Evolutionary conservation across 2,888 invertebrate species (phyloP).

Genomic region (Pomacea canaliculata): DNA sequence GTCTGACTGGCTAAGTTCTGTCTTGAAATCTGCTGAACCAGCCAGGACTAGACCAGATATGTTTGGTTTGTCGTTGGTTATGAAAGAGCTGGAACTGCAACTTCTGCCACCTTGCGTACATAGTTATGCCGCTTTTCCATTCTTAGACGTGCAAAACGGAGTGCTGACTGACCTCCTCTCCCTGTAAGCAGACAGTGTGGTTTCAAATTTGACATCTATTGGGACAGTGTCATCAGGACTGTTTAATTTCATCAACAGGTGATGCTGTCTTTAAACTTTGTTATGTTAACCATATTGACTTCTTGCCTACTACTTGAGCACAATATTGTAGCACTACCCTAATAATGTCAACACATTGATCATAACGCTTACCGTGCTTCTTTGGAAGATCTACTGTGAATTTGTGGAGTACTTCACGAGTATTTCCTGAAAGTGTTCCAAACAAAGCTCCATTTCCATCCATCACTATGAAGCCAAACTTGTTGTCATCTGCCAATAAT

Average conservation of each 20-base stretch:
- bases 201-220: too few species aligned
- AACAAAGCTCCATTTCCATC: conserved; percentile 99
- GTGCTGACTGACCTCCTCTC: conserved; percentile 98
- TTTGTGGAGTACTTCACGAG: conserved; percentile 92
- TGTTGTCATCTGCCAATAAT: conserved; percentile 97
- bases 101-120: conserved; percentile 97
- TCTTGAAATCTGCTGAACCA: conserved; percentile 99
- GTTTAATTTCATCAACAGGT: too few species aligned
- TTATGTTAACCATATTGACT: too few species aligned
- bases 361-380: conserved; percentile 84
- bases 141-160: conserved; percentile 98
- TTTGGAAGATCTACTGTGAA: conserved; percentile 99
- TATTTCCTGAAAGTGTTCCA: conserved; percentile 96
- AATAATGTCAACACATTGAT: too few species aligned
- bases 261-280: too few species aligned
- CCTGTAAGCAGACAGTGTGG: conserved; percentile 69
- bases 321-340: too few species aligned
- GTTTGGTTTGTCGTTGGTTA: conserved; percentile 96
- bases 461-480: conserved; percentile 99
- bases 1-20: conserved; percentile 98
- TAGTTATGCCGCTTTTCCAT: conserved; percentile 99
- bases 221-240: too few species aligned
- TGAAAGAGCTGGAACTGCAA: conserved; percentile 97
- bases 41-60: conserved; percentile 97
- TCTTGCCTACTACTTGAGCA: too few species aligned